Evolutionary conservation across 2,113 vertebrate genomes (phyloP), one percentile per base, ranked within the genome.

Genomic region (Chionomys nivalis): DNA sequence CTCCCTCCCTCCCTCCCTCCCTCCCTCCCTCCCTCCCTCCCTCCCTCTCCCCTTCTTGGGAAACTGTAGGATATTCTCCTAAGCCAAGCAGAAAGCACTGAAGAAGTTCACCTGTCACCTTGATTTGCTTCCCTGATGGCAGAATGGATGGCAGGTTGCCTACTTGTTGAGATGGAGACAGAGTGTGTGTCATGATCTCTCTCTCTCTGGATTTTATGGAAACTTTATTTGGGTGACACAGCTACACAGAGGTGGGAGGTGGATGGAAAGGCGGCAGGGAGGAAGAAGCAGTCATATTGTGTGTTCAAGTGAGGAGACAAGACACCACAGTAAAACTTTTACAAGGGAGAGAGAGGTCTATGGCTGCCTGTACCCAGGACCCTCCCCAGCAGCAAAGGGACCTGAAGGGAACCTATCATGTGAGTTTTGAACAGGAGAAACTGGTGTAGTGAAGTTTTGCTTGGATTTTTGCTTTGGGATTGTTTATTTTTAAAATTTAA

Each of bases 331-430:
- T 65, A 6, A 17, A 61, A 39, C 21, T 61, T 65, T 79, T 26
- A 5, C 23, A 39, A 12, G 24, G 31, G 76, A n/a, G 26, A 83
- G 33, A 66, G 6, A 23, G 39, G 36, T 21, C 10, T 21, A 17
- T 78, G 79, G 7, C 61, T 5, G 7, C 24, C 47, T 7, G 3
- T 9, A 17, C 3, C 21, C 28, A 49, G 88, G 31, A 26, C 17
- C 17, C 70, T 33, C 6, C 7, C 31, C 33, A 0, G 0, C 42
- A 49, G 42, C 42, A 78, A 47, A 68, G 61, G 28, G 28, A 3
- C 9, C 1, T 47, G 4, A 21, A 12, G 16, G 9, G 17, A 19
- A 28, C 3, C 24, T 36, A 17, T 13, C 5, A 6, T 0, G 0
- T 11, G 47, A 36, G 33, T 39, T 44, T 66, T 28, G 0, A 6